Conservation (phyloP, 2,888 invertebrate genomes). For the Tinea pellionella region DNA sequence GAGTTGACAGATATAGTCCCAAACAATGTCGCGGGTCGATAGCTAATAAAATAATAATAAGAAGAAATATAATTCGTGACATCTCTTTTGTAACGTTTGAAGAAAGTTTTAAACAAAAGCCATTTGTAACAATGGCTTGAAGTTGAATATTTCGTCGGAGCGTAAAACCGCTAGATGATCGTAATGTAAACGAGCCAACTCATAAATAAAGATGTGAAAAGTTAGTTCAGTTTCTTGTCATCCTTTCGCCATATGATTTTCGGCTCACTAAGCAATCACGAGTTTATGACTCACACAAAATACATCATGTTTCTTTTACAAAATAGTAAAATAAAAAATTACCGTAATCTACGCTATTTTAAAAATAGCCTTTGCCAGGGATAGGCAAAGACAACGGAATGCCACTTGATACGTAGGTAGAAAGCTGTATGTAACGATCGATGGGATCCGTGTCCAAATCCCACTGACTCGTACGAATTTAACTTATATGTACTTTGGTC, state of each 20-base stretch:
- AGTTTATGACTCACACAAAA: conserved; percentile 24
- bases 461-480: no score
- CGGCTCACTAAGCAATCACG: conserved; percentile 48
- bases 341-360: no score
- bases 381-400: no score
- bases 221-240: conserved; percentile 19
- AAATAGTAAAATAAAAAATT: no score
- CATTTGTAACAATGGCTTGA: conserved; percentile 11
- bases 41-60: neutral
- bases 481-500: no score
- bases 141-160: neutral
- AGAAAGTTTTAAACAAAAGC: neutral
- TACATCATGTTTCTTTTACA: neutral
- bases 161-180: conserved; percentile 30
- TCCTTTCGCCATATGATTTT: conserved; percentile 37
- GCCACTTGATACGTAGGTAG: no score
- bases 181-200: conserved; percentile 37
- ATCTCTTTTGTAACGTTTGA: neutral
- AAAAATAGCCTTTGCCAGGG: no score
- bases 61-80: neutral
- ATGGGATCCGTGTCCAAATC: no score
- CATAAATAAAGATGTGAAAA: conserved; percentile 52
- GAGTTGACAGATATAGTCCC: no score
- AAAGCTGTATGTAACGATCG: no score
- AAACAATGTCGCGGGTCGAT: no score